Evolutionary conservation across 37 sponge, comb jelly and placozoan genomes (phyloP), one percentile per base, ranked within the genome.

Genomic region (Halisarca cf. caerulea): DNA sequence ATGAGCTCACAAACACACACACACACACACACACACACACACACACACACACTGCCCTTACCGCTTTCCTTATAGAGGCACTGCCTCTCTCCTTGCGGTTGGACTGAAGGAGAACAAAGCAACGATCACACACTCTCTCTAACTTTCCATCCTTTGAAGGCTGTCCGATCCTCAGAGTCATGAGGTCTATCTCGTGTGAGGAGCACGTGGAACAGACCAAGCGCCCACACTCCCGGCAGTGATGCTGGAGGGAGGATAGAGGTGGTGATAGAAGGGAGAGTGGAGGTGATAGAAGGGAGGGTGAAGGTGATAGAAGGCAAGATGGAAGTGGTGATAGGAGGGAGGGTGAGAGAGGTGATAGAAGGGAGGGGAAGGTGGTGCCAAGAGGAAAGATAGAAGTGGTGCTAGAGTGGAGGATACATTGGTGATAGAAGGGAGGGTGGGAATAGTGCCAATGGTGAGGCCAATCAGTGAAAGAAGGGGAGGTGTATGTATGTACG

Each of bases 191-290:
- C 11, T 84, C 83, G 41, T 95, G 87, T 0, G 88, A 86, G 30
- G 95, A 95, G 59, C 95, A 95, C 0, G 78, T 6, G 3, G 92
- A 89, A 72, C 95, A 95, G 28, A 95, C 90, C 17, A 95, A 86
- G 33, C 87, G 79, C 14, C 95, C 95, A 89, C 95, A 95, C 66
- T 80, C 81, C 33, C 95, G 47, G 80, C 95, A 95, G 86, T 95
- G 95, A 51, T 95, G 95, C 88, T 85, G 70, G 21, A 7, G 45
- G 36, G 23, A 27, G n/a, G n/a, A n/a, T n/a, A n/a, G n/a, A n/a
- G n/a, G n/a, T n/a, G n/a, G n/a, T n/a, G n/a, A n/a, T n/a, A n/a
- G n/a, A n/a, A n/a, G n/a, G n/a, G n/a, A n/a, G n/a, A n/a, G n/a
- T n/a, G n/a, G n/a, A n/a, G n/a, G n/a, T n/a, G n/a, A n/a, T n/a